Evolutionary conservation across 2,797 vertebrate genomes (phyloP).

Genomic region (Pagetopsis macropterus): DNA sequence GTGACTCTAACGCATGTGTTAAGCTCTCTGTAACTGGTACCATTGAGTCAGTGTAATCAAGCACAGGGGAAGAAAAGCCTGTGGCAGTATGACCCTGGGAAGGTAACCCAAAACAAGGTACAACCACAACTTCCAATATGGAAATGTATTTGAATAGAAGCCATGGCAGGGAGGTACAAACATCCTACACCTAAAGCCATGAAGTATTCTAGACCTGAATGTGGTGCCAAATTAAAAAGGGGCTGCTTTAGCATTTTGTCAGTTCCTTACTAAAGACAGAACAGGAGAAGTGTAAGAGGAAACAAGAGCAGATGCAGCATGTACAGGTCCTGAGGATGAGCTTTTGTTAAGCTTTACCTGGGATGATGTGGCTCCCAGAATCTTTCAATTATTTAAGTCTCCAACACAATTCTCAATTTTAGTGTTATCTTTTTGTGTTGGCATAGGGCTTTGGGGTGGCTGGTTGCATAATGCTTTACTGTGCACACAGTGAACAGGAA

Average conservation of each 20-base stretch:
- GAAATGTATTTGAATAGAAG: slow-evolving; percentile 62
- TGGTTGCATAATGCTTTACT: slow-evolving; percentile 10
- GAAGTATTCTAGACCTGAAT: slow-evolving; percentile 15
- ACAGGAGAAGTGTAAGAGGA: slow-evolving; percentile 18
- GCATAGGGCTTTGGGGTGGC: too few relatives aligned
- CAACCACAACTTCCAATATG: slow-evolving; percentile 49
- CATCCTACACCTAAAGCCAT: slow-evolving; percentile 33
- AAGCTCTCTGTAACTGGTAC: slow-evolving; percentile 50
- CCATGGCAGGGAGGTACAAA: slow-evolving; percentile 15
- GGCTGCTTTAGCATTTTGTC: slow-evolving; percentile 31
- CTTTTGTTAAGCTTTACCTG: slow-evolving; percentile 56
- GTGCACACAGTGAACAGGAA: slow-evolving; percentile 17
- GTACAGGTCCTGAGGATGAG: slow-evolving; percentile 33
- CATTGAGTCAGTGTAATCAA: slow-evolving; percentile 44
- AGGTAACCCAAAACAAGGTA: background rate
- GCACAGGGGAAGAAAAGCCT: slow-evolving; percentile 18
- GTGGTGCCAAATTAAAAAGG: slow-evolving; percentile 16
- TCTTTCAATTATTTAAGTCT: slow-evolving; percentile 65
- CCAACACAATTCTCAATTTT: slow-evolving; percentile 27
- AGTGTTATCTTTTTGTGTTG: background rate
- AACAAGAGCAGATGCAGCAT: slow-evolving; percentile 13
- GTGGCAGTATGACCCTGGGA: slow-evolving; percentile 51
- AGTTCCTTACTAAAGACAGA: slow-evolving; percentile 26
- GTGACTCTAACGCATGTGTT: slow-evolving; percentile 51
- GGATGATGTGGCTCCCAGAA: slow-evolving; percentile 33